These are phyloP conservation scores for Polietes domitor DNA, from an alignment of 2,888 invertebrate species.

Conservation along the genomic window DNA sequence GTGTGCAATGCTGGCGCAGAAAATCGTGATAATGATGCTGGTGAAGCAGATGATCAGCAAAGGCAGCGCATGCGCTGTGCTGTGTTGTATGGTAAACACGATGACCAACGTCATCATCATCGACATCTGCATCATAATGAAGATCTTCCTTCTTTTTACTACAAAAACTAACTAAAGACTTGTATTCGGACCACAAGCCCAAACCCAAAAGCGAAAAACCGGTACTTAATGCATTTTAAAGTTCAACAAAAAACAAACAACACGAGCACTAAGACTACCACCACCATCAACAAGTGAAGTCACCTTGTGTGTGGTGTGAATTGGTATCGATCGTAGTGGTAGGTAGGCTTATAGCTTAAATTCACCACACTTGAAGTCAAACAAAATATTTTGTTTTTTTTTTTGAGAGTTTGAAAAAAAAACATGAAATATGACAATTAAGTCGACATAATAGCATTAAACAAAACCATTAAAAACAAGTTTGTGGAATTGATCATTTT, in stretches of 20 bases:
- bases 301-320: slow-evolving; percentile 26
- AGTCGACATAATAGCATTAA: slow-evolving; percentile 41
- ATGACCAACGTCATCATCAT: background rate
- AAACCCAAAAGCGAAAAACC: slow-evolving; percentile 54
- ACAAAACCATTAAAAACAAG: slow-evolving; percentile 33
- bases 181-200: background rate
- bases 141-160: background rate
- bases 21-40: no score
- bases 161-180: no score
- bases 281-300: slow-evolving; percentile 26
- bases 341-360: slow-evolving; percentile 6
- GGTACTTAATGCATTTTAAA: slow-evolving; percentile 63
- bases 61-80: no score
- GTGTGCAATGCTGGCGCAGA: no score
- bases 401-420: slow-evolving; percentile 23
- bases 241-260: slow-evolving; percentile 38
- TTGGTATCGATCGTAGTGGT: background rate
- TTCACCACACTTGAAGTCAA: slow-evolving; percentile 31
- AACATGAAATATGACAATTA: slow-evolving; percentile 55
- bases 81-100: no score
- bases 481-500: slow-evolving; percentile 33
- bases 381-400: background rate
- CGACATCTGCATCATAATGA: background rate
- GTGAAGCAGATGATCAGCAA: no score
- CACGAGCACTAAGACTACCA: background rate